A percentile compares a stretch with the other conserved stretches of the same genome.
Conservation (phyloP, 64 coral and sea anemone genomes). For the Dendrophyllia cribrosa region DNA sequence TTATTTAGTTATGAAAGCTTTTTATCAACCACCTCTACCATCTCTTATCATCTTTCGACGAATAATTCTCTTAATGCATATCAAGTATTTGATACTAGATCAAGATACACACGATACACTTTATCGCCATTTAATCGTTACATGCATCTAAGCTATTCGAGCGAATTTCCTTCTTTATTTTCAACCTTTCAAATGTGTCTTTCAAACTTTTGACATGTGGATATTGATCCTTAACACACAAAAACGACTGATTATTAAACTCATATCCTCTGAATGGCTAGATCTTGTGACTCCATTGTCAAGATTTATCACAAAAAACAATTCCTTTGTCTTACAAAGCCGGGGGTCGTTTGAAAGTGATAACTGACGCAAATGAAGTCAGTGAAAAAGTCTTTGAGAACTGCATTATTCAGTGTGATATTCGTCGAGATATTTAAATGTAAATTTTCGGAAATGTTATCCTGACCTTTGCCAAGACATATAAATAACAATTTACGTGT, state of each 20-base stretch:
- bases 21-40: no score
- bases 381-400: not conserved
- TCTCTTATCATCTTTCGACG: no score
- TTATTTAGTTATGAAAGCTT: no score
- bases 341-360: not conserved
- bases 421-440: not conserved
- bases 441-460: not conserved
- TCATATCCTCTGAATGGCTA: not conserved
- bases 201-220: not conserved
- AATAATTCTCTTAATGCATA: no score
- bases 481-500: not conserved
- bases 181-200: not conserved
- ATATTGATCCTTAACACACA: not conserved
- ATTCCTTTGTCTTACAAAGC: constrained; percentile 14
- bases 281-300: constrained; percentile 11
- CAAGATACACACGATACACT: no score
- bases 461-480: not conserved
- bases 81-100: no score
- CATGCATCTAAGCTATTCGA: no score
- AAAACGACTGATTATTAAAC: not conserved
- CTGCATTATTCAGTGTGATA: not conserved
- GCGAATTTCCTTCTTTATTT: not conserved
- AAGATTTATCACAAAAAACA: not conserved
- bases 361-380: not conserved
- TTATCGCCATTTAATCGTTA: no score